phyloP scores from a whole-genome alignment of 2,113 vertebrate species.

The Columba livia region DNA sequence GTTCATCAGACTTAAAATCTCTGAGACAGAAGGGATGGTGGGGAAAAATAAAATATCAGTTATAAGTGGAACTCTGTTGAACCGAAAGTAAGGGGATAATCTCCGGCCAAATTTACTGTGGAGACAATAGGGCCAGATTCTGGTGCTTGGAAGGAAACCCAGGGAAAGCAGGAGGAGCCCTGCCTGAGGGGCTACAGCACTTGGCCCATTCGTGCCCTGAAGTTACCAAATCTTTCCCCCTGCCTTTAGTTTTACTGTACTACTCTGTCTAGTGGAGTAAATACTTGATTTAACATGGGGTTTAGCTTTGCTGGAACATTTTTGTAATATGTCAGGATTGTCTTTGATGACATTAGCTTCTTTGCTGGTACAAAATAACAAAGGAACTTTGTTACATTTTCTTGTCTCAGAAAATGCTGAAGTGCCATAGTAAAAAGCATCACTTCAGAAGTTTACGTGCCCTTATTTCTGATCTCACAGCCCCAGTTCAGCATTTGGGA shows the following conservation, averaged over 20 bases:
- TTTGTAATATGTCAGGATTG: not conserved
- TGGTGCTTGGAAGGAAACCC: not conserved
- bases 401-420: not conserved
- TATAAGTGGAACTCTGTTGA: not conserved
- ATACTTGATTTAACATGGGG: not conserved
- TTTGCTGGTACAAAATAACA: not conserved
- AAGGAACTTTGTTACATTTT: not conserved
- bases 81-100: not conserved
- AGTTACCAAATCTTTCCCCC: not conserved
- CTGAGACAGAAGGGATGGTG: not conserved
- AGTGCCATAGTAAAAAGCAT: not conserved
- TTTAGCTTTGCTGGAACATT: not conserved
- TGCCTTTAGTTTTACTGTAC: not conserved
- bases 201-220: not conserved
- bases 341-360: not conserved
- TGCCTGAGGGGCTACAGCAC: not conserved
- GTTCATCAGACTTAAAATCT: not conserved
- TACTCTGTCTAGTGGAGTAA: not conserved
- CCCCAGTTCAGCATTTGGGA: not conserved
- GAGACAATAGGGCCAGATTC: conserved; percentile 45
- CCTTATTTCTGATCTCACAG: not conserved
- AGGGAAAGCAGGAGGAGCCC: not conserved
- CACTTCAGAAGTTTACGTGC: not conserved
- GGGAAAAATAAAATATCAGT: not conserved
- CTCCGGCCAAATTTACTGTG: not conserved